These are phyloP conservation scores for Habroteleia sp. DNA, from an alignment of 2,888 invertebrate species.

Conservation along the genomic window DNA sequence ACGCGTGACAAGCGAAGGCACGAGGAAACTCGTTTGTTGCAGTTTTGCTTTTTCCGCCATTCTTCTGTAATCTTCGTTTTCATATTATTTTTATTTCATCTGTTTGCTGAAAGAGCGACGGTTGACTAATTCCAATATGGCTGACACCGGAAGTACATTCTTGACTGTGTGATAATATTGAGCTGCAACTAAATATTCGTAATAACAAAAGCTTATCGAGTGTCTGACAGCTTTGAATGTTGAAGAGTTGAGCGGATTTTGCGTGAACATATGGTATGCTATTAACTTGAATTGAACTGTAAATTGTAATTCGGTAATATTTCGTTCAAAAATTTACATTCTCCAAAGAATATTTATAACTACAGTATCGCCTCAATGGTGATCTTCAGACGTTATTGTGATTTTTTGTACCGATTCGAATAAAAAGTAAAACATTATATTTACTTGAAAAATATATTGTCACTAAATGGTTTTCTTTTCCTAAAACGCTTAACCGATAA, in stretches of 20 bases:
- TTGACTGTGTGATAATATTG: constrained; percentile 48
- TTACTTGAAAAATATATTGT: constrained; percentile 1
- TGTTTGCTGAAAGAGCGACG: constrained; percentile 23
- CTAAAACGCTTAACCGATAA: constrained; percentile 12
- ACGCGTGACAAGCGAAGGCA: constrained; percentile 15
- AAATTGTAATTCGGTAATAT: constrained; percentile 1
- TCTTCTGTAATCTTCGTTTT: constrained; percentile 19
- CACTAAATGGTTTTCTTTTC: constrained; percentile 16
- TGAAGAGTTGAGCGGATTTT: too few relatives aligned
- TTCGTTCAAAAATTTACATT: constrained; percentile 23
- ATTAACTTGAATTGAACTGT: too few relatives aligned
- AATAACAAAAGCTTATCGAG: constrained; percentile 34
- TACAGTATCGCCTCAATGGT: constrained; percentile 8
- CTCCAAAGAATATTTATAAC: constrained; percentile 59
- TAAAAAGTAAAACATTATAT: constrained; percentile 8
- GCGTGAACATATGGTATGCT: too few relatives aligned
- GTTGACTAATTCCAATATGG: constrained; percentile 36
- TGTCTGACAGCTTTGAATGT: constrained; percentile 9
- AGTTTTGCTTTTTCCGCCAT: constrained; percentile 23
- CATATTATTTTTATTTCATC: constrained; percentile 9
- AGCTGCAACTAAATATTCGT: constrained; percentile 29
- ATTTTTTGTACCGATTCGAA: constrained; percentile 31
- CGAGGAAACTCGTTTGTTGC: constrained; percentile 14
- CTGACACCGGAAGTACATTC: constrained; percentile 29
- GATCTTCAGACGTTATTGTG: constrained; percentile 12